Conservation (phyloP, 1,140 invertebrate species). For the Aphidius gifuensis region DNA sequence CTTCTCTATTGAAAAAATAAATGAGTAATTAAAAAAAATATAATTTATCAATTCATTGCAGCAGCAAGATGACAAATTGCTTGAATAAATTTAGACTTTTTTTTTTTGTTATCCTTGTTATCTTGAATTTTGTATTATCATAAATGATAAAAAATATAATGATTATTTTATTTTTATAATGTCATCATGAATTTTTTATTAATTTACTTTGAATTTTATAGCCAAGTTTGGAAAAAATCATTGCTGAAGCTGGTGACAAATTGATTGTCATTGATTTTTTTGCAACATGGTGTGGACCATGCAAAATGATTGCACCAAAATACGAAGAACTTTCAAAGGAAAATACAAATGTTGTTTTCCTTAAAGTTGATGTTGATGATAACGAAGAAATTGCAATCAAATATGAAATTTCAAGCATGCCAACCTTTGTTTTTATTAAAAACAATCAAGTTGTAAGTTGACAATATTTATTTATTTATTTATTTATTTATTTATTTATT, state of each 20-base stretch:
- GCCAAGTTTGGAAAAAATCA: slow-evolving; percentile 70
- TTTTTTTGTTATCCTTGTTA: too few relatives aligned
- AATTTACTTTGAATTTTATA: slow-evolving; percentile 34
- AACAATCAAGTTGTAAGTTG: slow-evolving; percentile 61
- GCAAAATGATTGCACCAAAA: slow-evolving; percentile 86
- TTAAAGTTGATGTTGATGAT: slow-evolving; percentile 85
- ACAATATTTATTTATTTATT: slow-evolving; percentile 10
- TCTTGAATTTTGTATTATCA: too few relatives aligned
- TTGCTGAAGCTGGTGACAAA: slow-evolving; percentile 74
- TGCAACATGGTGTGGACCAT: slow-evolving; percentile 88
- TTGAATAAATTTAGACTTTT: too few relatives aligned
- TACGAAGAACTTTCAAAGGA: slow-evolving; percentile 66
- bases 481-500: neutral
- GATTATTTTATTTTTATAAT: too few relatives aligned
- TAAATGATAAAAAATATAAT: too few relatives aligned
- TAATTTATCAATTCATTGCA: too few relatives aligned
- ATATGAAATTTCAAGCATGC: slow-evolving; percentile 86
- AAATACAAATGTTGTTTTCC: slow-evolving; percentile 61
- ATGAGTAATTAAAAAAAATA: too few relatives aligned
- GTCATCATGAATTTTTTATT: too few relatives aligned
- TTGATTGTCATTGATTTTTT: slow-evolving; percentile 89
- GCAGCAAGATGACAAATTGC: too few relatives aligned
- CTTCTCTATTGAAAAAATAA: too few relatives aligned
- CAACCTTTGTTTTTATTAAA: slow-evolving; percentile 90
- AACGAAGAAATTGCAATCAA: slow-evolving; percentile 76